Evolutionary conservation across 2,888 invertebrate species (phyloP), one percentile per base, ranked within the genome.

Genomic region (Cylloceria caligata): DNA sequence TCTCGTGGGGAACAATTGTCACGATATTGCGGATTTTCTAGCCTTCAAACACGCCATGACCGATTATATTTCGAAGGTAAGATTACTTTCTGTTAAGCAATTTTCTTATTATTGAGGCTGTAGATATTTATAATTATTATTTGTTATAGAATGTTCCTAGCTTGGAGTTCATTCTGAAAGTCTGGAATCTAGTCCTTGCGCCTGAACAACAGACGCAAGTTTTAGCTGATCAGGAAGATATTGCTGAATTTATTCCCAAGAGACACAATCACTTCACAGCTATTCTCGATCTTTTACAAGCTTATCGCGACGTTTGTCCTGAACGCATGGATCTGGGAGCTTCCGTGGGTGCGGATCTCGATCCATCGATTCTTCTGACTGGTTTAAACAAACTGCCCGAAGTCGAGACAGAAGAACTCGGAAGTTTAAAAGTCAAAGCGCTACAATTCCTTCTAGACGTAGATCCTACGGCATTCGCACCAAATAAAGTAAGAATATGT

Each of bases 251-350:
- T 3, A 52, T 72, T 24, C 85, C 86, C 3, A 16, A 42, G 1
- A 85, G 85, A 77, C 55, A 88, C 24, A 87, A 90, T 19, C 89
- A 88, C 78, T 86, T 90, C 7, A 64, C 86, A 27, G 92, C 92
- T 77, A 92, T 95, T 27, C 90, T 96, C 57, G 94, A 95, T 27
- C 93, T 95, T 87, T 93, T 96, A 90, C 91, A 94, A 73, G 91
- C 93, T 73, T 94, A 94, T 78, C 91, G 94, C 47, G 93, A 93
- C 65, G 89, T 94, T 72, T 94, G 94, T 76, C 94, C 95, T 71
- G 93, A 94, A 86, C 91, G 95, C 57, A 90, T 95, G 39, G 93
- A 88, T 49, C 77, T 65, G 42, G 80, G 83, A 21, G 49, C 83
- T 19, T 83, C 85, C 67, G 74, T 75, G 13, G 82, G 83, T 69